Evolutionary conservation across 2,888 invertebrate species (phyloP), one percentile per base, ranked within the genome.

Genomic region (Machimus rusticus): DNA sequence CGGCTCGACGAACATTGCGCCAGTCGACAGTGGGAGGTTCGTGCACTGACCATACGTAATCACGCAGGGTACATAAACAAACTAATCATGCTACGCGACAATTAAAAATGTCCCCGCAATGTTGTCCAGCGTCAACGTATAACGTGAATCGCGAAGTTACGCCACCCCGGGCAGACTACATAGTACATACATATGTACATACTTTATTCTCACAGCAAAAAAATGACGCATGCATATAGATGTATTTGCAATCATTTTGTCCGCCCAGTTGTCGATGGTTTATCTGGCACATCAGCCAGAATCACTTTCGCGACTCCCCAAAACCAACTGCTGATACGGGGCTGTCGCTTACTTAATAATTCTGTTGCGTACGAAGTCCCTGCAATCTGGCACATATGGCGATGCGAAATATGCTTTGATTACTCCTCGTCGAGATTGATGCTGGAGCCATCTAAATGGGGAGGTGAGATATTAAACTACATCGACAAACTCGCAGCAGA

Each of bases 281-380:
- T 23, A 39, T 78, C 78, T 28, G 66, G 19, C 82, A 23, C 28
- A 51, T 85, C 46, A 43, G 31, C 23, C 14, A 9, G 23, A 66
- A 23, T 28, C 19, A 57, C 23, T 57, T 55, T 31, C 74, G 55
- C 23, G 43, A 85, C 43, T 43, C n/a, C 46, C 46, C 28, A 37
- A 23, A 66, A 66, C n/a, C 19, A 39, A n/a, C 51, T 51, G 51
- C 51, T 51, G n/a, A 51, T 51, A 51, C n/a, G 74, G 43, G 5
- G 34, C 31, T 57, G 57, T 82, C 66, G 78, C 55, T 77, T 86
- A 86, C 86, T 86, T 86, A 86, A 77, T 86, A 86, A 86, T 86
- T 86, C 78, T 86, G 37, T 34, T 78, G 77, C 86, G 86, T 86
- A 86, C 77, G 39, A 12, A 78, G 57, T 23, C 37, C 66, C 55